A percentile compares a stretch with the other conserved stretches of the same genome.
phyloP scores from a whole-genome alignment of 2,113 vertebrate species.

The Caranx melampygus region DNA sequence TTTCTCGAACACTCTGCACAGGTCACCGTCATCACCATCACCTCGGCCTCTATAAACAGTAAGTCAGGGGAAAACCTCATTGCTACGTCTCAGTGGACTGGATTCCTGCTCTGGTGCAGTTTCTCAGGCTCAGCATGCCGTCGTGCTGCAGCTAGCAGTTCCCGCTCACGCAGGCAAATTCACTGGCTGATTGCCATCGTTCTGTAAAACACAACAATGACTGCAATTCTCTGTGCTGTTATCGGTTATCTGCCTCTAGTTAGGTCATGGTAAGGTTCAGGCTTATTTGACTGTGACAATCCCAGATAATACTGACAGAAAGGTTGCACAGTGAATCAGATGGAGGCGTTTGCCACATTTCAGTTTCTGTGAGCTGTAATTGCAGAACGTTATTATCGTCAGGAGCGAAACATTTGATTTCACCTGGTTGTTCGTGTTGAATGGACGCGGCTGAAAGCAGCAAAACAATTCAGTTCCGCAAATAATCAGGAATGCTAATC shows the following conservation, averaged over 20 bases:
- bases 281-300: constrained; percentile 2
- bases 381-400: neutral
- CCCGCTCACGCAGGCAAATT: constrained; percentile 45
- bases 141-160: constrained; percentile 41
- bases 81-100: neutral
- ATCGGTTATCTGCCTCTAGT: constrained; percentile 32
- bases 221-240: constrained; percentile 26
- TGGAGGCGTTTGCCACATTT: neutral
- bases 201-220: constrained; percentile 50
- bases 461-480: neutral
- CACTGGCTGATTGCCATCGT: constrained; percentile 44
- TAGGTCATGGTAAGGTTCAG: constrained; percentile 28
- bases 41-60: constrained; percentile 44
- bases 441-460: neutral
- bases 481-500: constrained; percentile 1
- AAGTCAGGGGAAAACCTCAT: constrained; percentile 1
- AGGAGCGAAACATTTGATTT: neutral
- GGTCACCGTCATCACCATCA: constrained; percentile 45
- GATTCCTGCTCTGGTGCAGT: constrained; percentile 39
- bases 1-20: neutral
- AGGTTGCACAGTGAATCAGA: neutral
- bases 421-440: constrained; percentile 1
- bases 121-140: constrained; percentile 53
- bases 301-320: constrained; percentile 9
- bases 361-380: neutral